These are phyloP conservation scores for Lampris incognitus DNA, from an alignment of 2,113 vertebrate species.

Conservation along the genomic window DNA sequence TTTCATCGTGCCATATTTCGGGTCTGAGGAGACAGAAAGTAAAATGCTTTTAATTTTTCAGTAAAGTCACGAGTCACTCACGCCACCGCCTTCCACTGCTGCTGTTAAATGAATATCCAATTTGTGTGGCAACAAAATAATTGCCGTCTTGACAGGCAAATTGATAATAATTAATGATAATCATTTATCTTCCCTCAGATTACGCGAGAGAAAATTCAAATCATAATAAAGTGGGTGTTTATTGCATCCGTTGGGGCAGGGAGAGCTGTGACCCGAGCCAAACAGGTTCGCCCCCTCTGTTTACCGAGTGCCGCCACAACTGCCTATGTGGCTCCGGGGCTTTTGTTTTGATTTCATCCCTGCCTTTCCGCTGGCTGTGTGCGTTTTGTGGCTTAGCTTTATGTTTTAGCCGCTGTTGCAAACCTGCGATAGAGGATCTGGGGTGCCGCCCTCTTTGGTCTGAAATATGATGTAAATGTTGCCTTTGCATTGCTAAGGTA, in stretches of 20 bases:
- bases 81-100: constrained; percentile 71
- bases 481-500: not conserved
- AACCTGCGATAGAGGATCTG: not conserved
- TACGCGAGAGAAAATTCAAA: constrained; percentile 73
- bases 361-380: not conserved
- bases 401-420: constrained; percentile 13
- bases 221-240: constrained; percentile 72
- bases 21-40: not conserved
- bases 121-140: constrained; percentile 86
- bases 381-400: constrained; percentile 14
- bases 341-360: too few species aligned
- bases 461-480: constrained; percentile 29
- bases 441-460: constrained; percentile 12
- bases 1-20: too few species aligned
- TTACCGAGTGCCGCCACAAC: too few species aligned
- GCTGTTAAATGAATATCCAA: constrained; percentile 76
- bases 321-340: too few species aligned
- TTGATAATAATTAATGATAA: constrained; percentile 89
- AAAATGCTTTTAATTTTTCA: constrained; percentile 61
- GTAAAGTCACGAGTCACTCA: constrained; percentile 82
- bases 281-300: too few species aligned
- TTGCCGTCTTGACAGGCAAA: constrained; percentile 82
- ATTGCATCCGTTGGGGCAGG: constrained; percentile 51
- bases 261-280: constrained; percentile 48
- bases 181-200: constrained; percentile 81